phyloP scores from a whole-genome alignment of 2,888 invertebrate species.

The Coelopa pilipes region DNA sequence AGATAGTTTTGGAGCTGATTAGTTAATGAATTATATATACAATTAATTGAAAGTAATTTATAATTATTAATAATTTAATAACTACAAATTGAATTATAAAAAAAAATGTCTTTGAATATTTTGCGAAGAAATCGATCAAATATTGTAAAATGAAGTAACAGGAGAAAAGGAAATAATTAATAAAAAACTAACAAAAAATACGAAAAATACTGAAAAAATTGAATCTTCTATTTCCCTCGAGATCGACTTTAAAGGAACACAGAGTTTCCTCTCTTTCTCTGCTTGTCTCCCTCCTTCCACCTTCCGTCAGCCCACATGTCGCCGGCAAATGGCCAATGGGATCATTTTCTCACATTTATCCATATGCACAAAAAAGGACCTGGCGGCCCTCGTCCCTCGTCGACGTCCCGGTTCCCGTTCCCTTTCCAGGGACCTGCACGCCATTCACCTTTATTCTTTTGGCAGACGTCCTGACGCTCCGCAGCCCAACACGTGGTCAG shows the following conservation, averaged over 20 bases:
- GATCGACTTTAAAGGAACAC: not conserved
- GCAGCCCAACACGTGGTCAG: not conserved
- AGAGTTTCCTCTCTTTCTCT: not conserved
- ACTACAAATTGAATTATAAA: too few relatives aligned
- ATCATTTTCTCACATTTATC: slow-evolving; percentile 6
- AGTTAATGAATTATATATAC: too few relatives aligned
- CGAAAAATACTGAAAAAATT: not conserved
- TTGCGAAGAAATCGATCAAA: too few relatives aligned
- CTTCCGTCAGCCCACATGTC: not conserved
- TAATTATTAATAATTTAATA: too few relatives aligned
- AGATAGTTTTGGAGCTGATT: too few relatives aligned
- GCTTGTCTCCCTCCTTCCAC: not conserved
- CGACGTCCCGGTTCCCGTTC: too few relatives aligned
- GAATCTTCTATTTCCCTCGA: not conserved
- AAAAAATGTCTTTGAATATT: too few relatives aligned
- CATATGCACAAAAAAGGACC: not conserved
- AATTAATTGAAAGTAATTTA: too few relatives aligned
- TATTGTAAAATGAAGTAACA: too few relatives aligned
- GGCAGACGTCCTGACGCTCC: not conserved
- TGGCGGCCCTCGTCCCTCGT: too few relatives aligned
- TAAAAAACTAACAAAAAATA: too few relatives aligned
- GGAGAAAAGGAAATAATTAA: too few relatives aligned
- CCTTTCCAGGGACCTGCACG: not conserved
- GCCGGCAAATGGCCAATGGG: not conserved
- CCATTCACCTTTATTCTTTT: not conserved